Percentiles rank a stretch among this genome's conserved stretches.
These are phyloP conservation scores for Gila robusta DNA, from an alignment of 2,797 vertebrate genomes.

Conservation along the genomic window DNA sequence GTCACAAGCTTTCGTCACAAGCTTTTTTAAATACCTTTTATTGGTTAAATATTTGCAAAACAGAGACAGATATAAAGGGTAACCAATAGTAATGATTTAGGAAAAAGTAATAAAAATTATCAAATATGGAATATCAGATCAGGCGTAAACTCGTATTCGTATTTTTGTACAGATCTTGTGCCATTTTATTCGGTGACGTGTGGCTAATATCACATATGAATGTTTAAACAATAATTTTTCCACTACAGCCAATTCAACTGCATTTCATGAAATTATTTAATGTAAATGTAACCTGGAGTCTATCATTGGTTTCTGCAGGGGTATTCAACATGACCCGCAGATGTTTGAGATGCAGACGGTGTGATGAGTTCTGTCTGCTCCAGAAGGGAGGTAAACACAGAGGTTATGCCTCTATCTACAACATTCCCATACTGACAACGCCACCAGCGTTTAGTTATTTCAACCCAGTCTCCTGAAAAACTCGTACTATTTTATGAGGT, in stretches of 20 bases:
- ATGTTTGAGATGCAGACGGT: constrained; percentile 41
- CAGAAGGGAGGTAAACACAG: constrained; percentile 25
- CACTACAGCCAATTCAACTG: not conserved
- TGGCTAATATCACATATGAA: not conserved
- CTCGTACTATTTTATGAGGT: not conserved
- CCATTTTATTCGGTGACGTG: not conserved
- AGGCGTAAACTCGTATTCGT: too few species aligned
- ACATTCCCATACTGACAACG: constrained; percentile 9
- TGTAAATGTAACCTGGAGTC: constrained; percentile 9
- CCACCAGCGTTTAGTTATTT: not conserved
- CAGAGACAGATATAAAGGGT: not conserved
- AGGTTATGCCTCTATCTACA: constrained; percentile 19
- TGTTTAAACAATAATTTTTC: constrained; percentile 2
- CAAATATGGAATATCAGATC: not conserved
- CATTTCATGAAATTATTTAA: constrained; percentile 3
- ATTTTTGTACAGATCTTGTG: not conserved
- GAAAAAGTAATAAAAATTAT: not conserved
- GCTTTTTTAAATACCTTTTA: not conserved
- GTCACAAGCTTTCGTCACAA: not conserved
- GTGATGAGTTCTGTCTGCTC: constrained; percentile 34
- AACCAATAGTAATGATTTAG: not conserved
- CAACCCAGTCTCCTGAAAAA: not conserved
- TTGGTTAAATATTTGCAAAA: not conserved
- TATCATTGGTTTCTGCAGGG: constrained; percentile 2
- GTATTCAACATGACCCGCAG: constrained; percentile 20